Evolutionary conservation across 2,888 invertebrate species (phyloP).

Genomic region (Carpatolechia fugitivella): DNA sequence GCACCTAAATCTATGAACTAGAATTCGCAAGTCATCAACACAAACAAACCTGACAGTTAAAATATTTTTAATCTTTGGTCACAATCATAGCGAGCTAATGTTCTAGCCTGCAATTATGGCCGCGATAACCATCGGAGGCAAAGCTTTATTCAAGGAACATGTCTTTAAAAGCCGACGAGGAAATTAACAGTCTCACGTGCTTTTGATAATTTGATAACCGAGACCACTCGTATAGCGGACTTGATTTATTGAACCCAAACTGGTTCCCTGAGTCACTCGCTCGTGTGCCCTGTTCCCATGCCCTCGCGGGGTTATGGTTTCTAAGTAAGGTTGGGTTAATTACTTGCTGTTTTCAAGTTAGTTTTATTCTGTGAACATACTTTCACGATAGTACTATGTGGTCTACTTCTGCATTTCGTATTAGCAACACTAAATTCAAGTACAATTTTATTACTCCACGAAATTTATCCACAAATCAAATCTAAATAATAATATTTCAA

Average conservation of each 20-base stretch:
- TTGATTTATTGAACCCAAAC: slow-evolving; percentile 69
- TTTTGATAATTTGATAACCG: slow-evolving; percentile 77
- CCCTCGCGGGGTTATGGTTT: slow-evolving; percentile 41
- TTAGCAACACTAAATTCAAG: too few relatives aligned
- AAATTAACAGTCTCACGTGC: slow-evolving; percentile 74
- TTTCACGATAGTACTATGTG: not conserved
- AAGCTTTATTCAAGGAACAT: slow-evolving; percentile 66
- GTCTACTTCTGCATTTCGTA: not conserved
- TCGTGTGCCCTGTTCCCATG: slow-evolving; percentile 53
- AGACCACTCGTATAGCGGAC: slow-evolving; percentile 37
- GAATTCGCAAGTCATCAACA: not conserved
- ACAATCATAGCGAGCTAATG: slow-evolving; percentile 44
- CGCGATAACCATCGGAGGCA: slow-evolving; percentile 57
- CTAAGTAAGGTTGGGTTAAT: slow-evolving; percentile 31
- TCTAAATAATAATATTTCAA: too few relatives aligned
- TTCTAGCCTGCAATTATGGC: slow-evolving; percentile 68
- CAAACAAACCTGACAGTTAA: slow-evolving; percentile 28
- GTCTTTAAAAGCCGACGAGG: slow-evolving; percentile 69
- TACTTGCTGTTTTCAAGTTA: slow-evolving; percentile 2
- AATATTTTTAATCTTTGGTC: slow-evolving; percentile 33
- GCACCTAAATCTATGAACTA: too few relatives aligned
- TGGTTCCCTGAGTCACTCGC: slow-evolving; percentile 55
- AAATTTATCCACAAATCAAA: too few relatives aligned
- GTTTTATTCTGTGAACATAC: not conserved
- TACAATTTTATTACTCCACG: too few relatives aligned